Evolutionary conservation across 35 echinoderm and acorn worm genomes (phyloP).

Genomic region (Hemicentrotus pulcherrimus): DNA sequence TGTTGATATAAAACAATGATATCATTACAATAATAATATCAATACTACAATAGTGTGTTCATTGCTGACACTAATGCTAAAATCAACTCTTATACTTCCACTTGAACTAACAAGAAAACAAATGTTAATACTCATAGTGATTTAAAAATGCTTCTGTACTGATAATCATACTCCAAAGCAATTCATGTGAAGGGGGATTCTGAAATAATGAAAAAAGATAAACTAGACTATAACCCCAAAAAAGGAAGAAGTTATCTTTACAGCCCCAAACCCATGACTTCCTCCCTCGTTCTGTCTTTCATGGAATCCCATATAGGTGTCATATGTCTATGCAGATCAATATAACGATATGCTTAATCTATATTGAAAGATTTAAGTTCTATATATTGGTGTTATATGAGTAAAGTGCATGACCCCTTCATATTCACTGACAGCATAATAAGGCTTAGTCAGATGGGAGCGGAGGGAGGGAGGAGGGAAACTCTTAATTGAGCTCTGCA

Average conservation of each 20-base stretch:
- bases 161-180: too few species aligned
- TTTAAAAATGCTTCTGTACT: too few species aligned
- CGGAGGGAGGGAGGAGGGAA: conserved; percentile 18
- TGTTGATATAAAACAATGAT: background rate
- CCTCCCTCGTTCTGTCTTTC: background rate
- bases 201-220: too few species aligned
- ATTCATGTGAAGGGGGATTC: too few species aligned
- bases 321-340: background rate
- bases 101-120: too few species aligned
- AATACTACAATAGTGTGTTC: background rate
- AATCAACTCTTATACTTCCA: too few species aligned
- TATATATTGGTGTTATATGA: background rate
- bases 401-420: conserved; percentile 12
- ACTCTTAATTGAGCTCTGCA: conserved; percentile 33
- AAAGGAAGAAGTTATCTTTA: too few species aligned
- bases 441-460: background rate
- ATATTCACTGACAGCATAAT: conserved; percentile 8
- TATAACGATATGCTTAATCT: background rate
- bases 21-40: background rate
- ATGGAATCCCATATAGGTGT: background rate
- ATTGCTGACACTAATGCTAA: too few species aligned
- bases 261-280: background rate
- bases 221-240: too few species aligned
- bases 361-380: background rate
- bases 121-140: too few species aligned